phyloP scores from a whole-genome alignment of 2,888 invertebrate species.

The Ganaspis brasiliensis region DNA sequence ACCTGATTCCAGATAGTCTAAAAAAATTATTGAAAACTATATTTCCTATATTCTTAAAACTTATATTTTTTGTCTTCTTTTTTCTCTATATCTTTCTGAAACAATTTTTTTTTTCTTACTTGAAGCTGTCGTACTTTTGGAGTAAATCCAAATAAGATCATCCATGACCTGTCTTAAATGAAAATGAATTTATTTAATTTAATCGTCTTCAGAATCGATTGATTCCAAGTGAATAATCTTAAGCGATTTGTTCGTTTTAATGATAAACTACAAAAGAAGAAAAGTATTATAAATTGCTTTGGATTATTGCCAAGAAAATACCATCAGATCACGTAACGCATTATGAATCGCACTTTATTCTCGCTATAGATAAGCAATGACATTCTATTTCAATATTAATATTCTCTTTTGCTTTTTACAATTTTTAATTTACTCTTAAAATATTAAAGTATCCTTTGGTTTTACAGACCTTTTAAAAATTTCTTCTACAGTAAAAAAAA shows the following conservation, averaged over 20 bases:
- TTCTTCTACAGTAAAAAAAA: too few species aligned
- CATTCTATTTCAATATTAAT: too few species aligned
- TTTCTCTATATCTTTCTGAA: background rate
- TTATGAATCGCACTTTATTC: too few species aligned
- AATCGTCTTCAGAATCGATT: background rate
- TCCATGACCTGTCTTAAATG: conserved; percentile 53
- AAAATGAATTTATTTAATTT: conserved; percentile 44
- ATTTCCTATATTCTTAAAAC: too few species aligned
- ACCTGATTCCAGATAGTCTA: background rate
- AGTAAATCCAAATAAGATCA: conserved; percentile 52
- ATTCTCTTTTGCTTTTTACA: too few species aligned
- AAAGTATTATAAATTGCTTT: background rate
- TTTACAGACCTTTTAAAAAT: too few species aligned
- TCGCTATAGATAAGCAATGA: too few species aligned
- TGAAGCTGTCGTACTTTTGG: conserved; percentile 42
- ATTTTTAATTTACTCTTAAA: too few species aligned
- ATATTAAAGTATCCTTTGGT: too few species aligned
- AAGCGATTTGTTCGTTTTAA: background rate
- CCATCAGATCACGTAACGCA: too few species aligned
- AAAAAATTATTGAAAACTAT: conserved; percentile 33
- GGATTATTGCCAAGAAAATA: background rate
- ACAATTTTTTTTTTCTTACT: conserved; percentile 11
- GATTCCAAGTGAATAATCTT: background rate
- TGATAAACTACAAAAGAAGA: too few species aligned
- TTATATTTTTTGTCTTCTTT: conserved; percentile 35